phyloP scores from a whole-genome alignment of 2,888 invertebrate genomes.

The Eucriotettix oculatus region DNA sequence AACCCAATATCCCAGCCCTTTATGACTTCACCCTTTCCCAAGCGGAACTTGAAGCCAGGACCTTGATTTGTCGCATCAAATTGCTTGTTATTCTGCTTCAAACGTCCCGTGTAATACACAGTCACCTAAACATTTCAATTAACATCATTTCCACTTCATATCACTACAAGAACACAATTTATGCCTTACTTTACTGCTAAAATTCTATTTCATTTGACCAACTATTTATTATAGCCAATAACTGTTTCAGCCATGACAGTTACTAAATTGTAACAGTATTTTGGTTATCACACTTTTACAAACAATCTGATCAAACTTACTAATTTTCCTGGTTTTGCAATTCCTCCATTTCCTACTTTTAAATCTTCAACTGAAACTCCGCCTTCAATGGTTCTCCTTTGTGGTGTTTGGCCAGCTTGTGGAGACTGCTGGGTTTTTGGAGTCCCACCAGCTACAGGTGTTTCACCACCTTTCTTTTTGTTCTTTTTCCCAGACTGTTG shows the following conservation, averaged over 20 bases:
- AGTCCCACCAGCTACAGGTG: slow-evolving; percentile 9
- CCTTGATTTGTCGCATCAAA: slow-evolving; percentile 66
- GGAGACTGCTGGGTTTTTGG: slow-evolving; percentile 9
- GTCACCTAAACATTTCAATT: slow-evolving; percentile 22
- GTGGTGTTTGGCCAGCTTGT: slow-evolving; percentile 5
- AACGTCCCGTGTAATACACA: slow-evolving; percentile 73
- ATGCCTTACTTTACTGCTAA: no score
- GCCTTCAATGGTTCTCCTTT: slow-evolving; percentile 46
- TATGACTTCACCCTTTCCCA: slow-evolving; percentile 76
- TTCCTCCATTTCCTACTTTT: slow-evolving; percentile 58
- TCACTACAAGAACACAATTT: not conserved
- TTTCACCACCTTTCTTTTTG: slow-evolving; percentile 17
- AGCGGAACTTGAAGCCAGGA: slow-evolving; percentile 67
- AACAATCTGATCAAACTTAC: slow-evolving; percentile 19
- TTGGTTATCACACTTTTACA: no score
- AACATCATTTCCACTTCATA: not conserved
- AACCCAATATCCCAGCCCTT: slow-evolving; percentile 82
- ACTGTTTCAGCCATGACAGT: no score
- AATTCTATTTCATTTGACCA: no score
- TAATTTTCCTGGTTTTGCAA: slow-evolving; percentile 59
- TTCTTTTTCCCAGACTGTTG: slow-evolving; percentile 16
- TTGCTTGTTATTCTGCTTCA: slow-evolving; percentile 68
- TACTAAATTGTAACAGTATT: no score
- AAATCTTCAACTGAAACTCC: slow-evolving; percentile 69
- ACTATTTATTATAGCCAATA: no score